Evolutionary conservation across 2,888 invertebrate genomes (phyloP).

Genomic region (Rhagophthalmus giganteus): DNA sequence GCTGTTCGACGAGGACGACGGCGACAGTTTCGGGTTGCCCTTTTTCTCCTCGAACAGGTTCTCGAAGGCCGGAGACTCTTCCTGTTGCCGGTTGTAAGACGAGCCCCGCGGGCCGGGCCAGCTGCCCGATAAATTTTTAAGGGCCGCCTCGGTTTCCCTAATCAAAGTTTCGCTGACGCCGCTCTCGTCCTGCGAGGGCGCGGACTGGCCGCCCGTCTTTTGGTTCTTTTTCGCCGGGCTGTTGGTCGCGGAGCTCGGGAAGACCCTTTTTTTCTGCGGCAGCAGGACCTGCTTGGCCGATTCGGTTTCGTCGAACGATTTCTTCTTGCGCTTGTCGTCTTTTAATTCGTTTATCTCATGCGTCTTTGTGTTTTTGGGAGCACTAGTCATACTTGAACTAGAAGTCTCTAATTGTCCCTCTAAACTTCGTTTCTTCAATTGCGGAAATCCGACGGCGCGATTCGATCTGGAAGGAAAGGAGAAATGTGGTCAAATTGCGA

Average conservation of each 20-base stretch:
- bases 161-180: conserved; percentile 80
- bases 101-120: conserved; percentile 74
- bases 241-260: conserved; percentile 44
- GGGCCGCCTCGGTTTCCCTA: conserved; percentile 83
- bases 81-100: conserved; percentile 66
- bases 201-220: conserved; percentile 52
- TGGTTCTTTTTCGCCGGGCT: conserved; percentile 54
- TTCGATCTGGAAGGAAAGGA: conserved; percentile 48
- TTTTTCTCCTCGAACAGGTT: conserved; percentile 84
- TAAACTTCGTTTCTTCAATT: conserved; percentile 72
- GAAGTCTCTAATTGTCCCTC: conserved; percentile 50
- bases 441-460: conserved; percentile 57
- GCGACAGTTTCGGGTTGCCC: conserved; percentile 64
- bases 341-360: conserved; percentile 38
- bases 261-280: conserved; percentile 64
- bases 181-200: conserved; percentile 48
- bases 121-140: conserved; percentile 84
- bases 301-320: conserved; percentile 48
- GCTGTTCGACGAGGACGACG: conserved; percentile 65
- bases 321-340: conserved; percentile 56
- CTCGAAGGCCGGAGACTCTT: conserved; percentile 80
- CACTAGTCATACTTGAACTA: conserved; percentile 40
- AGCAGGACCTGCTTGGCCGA: conserved; percentile 55
- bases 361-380: conserved; percentile 47
- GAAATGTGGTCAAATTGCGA: conserved; percentile 21